A percentile compares a stretch with the other conserved stretches of the same genome.
Evolutionary conservation across 2,888 invertebrate species (phyloP).

Genomic region (Salticus scenicus): DNA sequence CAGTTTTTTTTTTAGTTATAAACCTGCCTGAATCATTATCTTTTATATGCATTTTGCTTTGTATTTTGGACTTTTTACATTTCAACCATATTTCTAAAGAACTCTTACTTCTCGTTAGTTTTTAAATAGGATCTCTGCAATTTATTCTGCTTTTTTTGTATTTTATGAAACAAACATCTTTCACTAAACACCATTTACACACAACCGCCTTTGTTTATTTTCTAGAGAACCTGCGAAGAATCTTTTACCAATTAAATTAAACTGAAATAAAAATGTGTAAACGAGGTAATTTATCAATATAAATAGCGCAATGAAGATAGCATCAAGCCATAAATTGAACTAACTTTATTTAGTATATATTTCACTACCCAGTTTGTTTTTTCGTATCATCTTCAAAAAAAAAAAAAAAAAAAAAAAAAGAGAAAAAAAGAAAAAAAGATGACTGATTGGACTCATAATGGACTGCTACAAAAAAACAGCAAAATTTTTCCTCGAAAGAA

Average conservation of each 20-base stretch:
- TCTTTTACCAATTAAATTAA: constrained; percentile 14
- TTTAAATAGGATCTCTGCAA: no score
- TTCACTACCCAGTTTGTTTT: neutral
- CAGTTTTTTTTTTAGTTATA: no score
- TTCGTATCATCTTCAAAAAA: neutral
- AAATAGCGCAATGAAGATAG: constrained; percentile 4
- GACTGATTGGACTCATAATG: constrained; percentile 42
- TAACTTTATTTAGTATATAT: neutral
- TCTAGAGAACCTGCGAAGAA: neutral
- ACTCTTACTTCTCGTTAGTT: no score
- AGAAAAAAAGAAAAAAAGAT: constrained; percentile 16
- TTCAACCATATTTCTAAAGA: no score
- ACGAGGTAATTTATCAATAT: neutral
- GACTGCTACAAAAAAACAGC: constrained; percentile 22
- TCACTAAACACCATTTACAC: no score
- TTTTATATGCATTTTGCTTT: no score
- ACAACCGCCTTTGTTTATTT: neutral
- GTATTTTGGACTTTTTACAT: no score
- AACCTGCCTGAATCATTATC: no score
- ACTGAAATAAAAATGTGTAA: constrained; percentile 6
- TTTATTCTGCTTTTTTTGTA: no score
- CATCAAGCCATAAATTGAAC: neutral
- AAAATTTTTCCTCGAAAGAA: constrained; percentile 42
- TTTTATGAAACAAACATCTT: no score
- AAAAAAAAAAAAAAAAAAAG: no score